Conservation (phyloP, 2,113 vertebrate genomes). For the Apodemus speciosus region DNA sequence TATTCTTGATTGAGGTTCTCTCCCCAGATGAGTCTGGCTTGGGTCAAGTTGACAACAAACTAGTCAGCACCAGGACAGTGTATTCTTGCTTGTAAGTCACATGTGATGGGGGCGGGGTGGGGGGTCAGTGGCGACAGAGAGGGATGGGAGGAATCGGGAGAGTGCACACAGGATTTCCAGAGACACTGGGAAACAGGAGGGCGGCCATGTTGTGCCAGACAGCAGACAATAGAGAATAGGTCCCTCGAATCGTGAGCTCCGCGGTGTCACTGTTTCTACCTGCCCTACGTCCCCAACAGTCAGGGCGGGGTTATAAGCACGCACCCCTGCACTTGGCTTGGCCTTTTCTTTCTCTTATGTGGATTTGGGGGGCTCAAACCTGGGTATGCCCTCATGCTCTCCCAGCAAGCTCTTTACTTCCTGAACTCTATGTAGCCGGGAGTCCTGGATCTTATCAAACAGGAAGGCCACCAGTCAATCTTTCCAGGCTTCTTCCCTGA, state of each 20-base stretch:
- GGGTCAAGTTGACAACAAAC: not conserved
- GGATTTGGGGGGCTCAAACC: not conserved
- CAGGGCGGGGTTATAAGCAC: not conserved
- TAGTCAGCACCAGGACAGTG: not conserved
- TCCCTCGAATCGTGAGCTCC: not conserved
- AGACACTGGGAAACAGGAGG: not conserved
- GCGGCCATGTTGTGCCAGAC: not conserved
- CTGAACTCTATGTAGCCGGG: not conserved
- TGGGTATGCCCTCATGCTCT: not conserved
- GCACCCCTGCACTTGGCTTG: not conserved
- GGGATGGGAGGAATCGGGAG: not conserved
- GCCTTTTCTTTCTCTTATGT: not conserved
- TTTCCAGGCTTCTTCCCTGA: not conserved
- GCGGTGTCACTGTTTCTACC: not conserved
- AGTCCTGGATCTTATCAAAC: not conserved
- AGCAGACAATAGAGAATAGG: not conserved
- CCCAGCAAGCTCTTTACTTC: not conserved
- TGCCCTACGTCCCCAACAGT: not conserved
- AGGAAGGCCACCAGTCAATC: not conserved
- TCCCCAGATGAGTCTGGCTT: not conserved
- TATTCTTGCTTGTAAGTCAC: not conserved
- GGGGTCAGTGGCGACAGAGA: not conserved
- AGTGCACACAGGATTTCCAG: not conserved
- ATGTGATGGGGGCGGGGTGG: fast-evolving
- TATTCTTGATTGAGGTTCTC: not conserved